Conservation (phyloP, 2,113 vertebrate genomes). For the Vanacampus margaritifer region DNA sequence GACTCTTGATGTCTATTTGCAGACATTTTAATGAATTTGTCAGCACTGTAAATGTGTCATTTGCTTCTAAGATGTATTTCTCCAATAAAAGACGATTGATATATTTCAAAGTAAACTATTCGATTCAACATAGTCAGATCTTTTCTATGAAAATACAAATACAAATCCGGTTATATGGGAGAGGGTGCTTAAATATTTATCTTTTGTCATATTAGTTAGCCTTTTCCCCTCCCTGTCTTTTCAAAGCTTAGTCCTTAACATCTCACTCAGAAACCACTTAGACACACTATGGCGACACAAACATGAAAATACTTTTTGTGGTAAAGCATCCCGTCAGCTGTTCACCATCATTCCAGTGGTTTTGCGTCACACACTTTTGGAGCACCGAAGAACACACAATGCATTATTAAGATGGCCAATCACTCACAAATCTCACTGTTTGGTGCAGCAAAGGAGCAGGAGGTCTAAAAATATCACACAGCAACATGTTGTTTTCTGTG, state of each 20-base stretch:
- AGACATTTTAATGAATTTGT: too few species aligned
- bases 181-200: background rate
- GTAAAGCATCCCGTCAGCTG: conserved; percentile 49
- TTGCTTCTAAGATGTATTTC: too few species aligned
- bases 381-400: conserved; percentile 55
- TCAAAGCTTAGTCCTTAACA: conserved; percentile 2
- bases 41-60: too few species aligned
- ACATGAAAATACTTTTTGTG: conserved; percentile 65
- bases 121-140: too few species aligned
- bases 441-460: conserved; percentile 36
- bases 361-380: conserved; percentile 56
- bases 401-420: conserved; percentile 76
- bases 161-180: too few species aligned
- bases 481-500: conserved; percentile 49
- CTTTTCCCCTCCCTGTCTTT: background rate
- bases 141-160: too few species aligned
- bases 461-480: conserved; percentile 70
- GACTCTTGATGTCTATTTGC: too few species aligned
- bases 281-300: conserved; percentile 32
- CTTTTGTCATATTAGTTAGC: background rate
- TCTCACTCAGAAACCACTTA: conserved; percentile 44
- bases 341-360: conserved; percentile 63
- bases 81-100: too few species aligned
- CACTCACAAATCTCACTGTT: conserved; percentile 66
- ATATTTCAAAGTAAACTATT: too few species aligned